Evolutionary conservation across 2,797 vertebrate genomes (phyloP), one percentile per base, ranked within the genome.

Genomic region (Carduelis carduelis): DNA sequence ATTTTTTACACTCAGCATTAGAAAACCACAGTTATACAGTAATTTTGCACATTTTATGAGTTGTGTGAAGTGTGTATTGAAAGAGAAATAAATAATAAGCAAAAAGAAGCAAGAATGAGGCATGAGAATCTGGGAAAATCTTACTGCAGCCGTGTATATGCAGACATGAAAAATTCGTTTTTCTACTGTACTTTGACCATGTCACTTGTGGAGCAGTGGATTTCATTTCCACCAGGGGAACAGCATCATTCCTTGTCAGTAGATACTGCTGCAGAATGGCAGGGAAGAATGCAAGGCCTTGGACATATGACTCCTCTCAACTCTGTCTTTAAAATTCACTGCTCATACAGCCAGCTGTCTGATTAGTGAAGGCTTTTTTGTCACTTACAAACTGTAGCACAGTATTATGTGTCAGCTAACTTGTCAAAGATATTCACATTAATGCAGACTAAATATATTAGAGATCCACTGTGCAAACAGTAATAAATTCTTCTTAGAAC

Each of bases 361-460:
- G 55, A 89, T 88, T 37, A 95, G 18, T 28, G 81, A 95, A 94
- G 78, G 50, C 28, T 70, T 82, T 43, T 92, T 74, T 75, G 84
- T 95, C 91, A 86, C 92, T 94, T 87, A 64, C 72, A 93, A 87
- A 93, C 83, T 89, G 65, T n/a, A 75, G 68, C 74, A 95, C 94
- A 77, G 63, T 91, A 35, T 85, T 78, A 37, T 14, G 39, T 61
- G 41, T 85, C 83, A 76, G 59, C 78, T 44, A 53, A 50, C 46
- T 76, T 96, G 90, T 87, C 93, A 95, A 72, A 52, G 91, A 96
- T 87, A 66, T 93, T 74, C 69, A 10, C 79, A 55, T 94, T 68
- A 95, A 96, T 95, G 81, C 76, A 85, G 64, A 59, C 59, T 46
- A 96, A 95, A 55, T 91, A 71, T 78, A 95, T 97, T 78, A 88